Conservation (phyloP, 2,888 invertebrate genomes). For the Heliconius ethilla region DNA sequence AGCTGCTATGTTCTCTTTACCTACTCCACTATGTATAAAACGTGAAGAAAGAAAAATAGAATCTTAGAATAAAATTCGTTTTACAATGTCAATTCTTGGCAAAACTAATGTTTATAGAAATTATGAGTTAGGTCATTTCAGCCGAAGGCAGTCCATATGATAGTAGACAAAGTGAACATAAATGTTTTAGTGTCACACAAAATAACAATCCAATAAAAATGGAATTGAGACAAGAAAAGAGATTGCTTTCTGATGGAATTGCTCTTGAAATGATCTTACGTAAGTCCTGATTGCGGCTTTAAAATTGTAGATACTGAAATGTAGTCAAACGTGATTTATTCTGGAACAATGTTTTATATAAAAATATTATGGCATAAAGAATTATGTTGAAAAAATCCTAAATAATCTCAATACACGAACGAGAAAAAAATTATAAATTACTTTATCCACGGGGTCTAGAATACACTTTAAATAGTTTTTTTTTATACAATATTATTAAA, state of each 20-base stretch:
- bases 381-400: background rate
- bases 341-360: background rate
- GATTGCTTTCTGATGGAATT: conserved; percentile 43
- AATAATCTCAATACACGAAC: no score
- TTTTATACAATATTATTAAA: no score
- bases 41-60: background rate
- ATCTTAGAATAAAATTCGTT: background rate
- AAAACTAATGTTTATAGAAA: background rate
- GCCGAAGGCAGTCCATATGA: background rate
- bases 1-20: background rate
- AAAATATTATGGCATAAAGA: background rate
- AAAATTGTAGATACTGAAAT: conserved; percentile 18
- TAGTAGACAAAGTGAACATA: conserved; percentile 23
- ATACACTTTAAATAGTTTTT: no score
- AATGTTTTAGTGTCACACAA: conserved; percentile 39
- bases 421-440: no score
- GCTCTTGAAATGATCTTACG: conserved; percentile 26
- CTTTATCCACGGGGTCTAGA: no score
- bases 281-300: conserved; percentile 24
- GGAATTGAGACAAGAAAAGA: conserved; percentile 33
- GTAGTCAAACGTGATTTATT: background rate
- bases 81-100: background rate
- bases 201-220: conserved; percentile 39
- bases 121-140: background rate
- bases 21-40: background rate